Conservation (phyloP, 1,140 invertebrate species). For the Lepidurus apus region DNA sequence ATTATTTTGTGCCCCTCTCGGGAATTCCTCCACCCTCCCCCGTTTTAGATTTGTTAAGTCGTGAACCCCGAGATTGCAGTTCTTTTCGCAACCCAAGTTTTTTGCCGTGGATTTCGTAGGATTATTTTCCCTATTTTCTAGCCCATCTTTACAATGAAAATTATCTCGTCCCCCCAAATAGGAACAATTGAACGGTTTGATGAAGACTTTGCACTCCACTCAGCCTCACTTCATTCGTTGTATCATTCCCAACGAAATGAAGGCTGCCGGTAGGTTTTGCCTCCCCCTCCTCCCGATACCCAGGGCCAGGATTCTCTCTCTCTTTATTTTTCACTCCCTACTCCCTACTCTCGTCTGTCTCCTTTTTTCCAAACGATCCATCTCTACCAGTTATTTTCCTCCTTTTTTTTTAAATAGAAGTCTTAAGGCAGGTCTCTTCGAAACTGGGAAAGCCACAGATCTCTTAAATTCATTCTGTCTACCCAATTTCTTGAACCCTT, state of each 20-base stretch:
- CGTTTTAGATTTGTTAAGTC: background rate
- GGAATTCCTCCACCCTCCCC: background rate
- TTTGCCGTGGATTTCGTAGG: conserved; percentile 18
- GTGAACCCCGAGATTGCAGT: background rate
- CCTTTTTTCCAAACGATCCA: background rate
- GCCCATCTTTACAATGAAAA: background rate
- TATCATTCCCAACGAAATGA: conserved; percentile 63
- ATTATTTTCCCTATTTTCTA: background rate
- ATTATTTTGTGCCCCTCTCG: background rate
- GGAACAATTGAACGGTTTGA: conserved; percentile 50
- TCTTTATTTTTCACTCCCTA: background rate
- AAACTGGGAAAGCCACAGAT: background rate
- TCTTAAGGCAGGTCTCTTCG: too few relatives aligned
- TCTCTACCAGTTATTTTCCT: background rate
- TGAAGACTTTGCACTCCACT: conserved; percentile 54
- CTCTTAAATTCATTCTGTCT: background rate
- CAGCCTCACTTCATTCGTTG: conserved; percentile 62
- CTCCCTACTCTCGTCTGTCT: background rate
- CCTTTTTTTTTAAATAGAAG: too few relatives aligned
- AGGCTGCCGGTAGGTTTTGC: conserved; percentile 46
- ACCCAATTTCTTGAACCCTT: background rate
- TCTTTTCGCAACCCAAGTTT: background rate
- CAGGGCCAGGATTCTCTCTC: background rate
- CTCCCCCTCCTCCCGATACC: background rate
- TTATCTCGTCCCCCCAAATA: conserved; percentile 32